Percentiles rank a stretch among this genome's conserved stretches.
Evolutionary conservation across 2,797 vertebrate species (phyloP).

Genomic region (Anguilla anguilla): DNA sequence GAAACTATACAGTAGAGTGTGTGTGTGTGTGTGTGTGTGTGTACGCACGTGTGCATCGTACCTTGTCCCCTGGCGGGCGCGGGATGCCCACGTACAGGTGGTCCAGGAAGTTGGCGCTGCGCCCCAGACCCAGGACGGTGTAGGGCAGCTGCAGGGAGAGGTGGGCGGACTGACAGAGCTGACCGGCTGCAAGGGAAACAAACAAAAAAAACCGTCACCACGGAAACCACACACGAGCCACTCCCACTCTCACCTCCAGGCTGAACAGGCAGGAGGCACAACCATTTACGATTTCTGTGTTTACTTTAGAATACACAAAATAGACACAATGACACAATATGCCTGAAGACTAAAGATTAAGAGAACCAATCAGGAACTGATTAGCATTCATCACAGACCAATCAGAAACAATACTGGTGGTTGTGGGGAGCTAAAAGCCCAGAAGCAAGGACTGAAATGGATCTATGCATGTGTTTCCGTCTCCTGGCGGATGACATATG

Average conservation of each 20-base stretch:
- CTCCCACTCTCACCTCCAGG: neutral
- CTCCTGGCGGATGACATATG: neutral
- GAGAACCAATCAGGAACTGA: neutral
- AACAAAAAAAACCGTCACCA: constrained; percentile 15
- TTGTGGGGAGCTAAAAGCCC: neutral
- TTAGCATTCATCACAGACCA: neutral
- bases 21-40: neutral
- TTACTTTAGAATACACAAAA: neutral
- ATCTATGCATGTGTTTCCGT: neutral
- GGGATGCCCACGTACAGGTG: constrained; percentile 93
- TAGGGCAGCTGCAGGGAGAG: constrained; percentile 93
- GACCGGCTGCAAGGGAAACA: constrained; percentile 77
- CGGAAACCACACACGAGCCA: constrained; percentile 33
- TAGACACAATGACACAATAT: neutral
- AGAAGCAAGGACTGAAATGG: neutral
- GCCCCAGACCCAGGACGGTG: constrained; percentile 90
- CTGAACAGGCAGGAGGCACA: neutral
- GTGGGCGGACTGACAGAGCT: constrained; percentile 93
- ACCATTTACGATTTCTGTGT: neutral
- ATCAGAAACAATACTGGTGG: neutral
- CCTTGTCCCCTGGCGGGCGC: constrained; percentile 81
- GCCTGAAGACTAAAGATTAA: neutral
- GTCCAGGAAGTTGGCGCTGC: constrained; percentile 96
- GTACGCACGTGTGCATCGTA: constrained; percentile 41
- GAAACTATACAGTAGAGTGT: neutral